These are phyloP conservation scores for Saccostrea cuccullata DNA, from an alignment of 1,140 invertebrate genomes.

Conservation along the genomic window DNA sequence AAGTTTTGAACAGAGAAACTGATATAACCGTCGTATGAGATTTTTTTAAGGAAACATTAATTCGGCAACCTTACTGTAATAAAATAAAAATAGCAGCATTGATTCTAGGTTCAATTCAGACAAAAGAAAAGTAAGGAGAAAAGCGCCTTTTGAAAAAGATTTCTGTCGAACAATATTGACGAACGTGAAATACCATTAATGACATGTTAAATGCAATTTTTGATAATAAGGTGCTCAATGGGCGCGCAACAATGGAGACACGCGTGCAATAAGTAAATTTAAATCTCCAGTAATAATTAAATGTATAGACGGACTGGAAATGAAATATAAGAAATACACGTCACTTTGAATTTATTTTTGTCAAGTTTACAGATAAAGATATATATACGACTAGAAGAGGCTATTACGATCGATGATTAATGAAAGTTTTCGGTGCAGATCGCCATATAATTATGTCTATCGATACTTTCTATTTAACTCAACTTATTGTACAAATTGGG, in stretches of 20 bases:
- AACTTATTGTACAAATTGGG: background rate
- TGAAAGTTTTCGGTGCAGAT: background rate
- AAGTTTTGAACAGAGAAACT: too few relatives aligned
- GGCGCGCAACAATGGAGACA: background rate
- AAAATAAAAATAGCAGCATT: too few relatives aligned
- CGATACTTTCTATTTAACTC: conserved; percentile 25
- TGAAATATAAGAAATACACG: background rate
- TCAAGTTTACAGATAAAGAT: background rate
- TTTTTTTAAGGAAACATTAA: too few relatives aligned
- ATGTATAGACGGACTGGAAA: background rate
- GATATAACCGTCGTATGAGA: too few relatives aligned
- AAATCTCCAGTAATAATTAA: conserved; percentile 1
- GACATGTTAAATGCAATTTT: background rate
- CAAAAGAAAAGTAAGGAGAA: background rate
- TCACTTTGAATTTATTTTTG: background rate
- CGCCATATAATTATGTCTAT: background rate
- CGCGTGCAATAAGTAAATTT: background rate
- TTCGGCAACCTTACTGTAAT: too few relatives aligned
- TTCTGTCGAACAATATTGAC: conserved; percentile 10
- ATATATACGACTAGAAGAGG: background rate
- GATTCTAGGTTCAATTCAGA: background rate
- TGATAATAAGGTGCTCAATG: background rate
- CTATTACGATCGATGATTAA: background rate
- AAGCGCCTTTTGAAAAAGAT: background rate
- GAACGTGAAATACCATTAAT: background rate